Evolutionary conservation across 2,113 vertebrate genomes (phyloP).

Genomic region (Maccullochella peelii): DNA sequence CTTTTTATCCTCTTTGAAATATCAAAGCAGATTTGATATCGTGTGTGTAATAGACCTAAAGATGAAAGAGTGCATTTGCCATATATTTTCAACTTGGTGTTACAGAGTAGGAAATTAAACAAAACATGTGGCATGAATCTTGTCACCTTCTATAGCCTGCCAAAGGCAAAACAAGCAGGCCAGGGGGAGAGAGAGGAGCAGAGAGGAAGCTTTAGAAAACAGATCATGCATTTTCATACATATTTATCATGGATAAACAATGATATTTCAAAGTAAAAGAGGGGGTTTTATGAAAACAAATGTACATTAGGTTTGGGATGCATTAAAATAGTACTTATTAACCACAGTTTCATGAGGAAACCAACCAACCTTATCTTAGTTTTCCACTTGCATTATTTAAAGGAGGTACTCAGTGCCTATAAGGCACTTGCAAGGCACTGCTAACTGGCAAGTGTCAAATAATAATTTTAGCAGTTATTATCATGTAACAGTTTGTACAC

Average conservation of each 20-base stretch:
- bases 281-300: slow-evolving; percentile 19
- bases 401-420: background rate
- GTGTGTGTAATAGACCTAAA: background rate
- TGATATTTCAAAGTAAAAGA: slow-evolving; percentile 31
- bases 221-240: slow-evolving; percentile 34
- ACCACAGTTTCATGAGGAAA: slow-evolving; percentile 6
- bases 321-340: slow-evolving; percentile 1
- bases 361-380: background rate
- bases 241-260: slow-evolving; percentile 43
- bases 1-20: slow-evolving; percentile 7
- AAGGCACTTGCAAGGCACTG: background rate
- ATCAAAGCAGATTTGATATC: slow-evolving; percentile 25
- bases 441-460: slow-evolving; percentile 4
- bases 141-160: background rate
- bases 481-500: background rate
- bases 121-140: slow-evolving; percentile 33
- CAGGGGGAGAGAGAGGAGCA: slow-evolving; percentile 1
- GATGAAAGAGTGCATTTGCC: slow-evolving; percentile 6
- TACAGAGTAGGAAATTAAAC: slow-evolving; percentile 35
- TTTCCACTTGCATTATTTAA: slow-evolving; percentile 7
- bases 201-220: slow-evolving; percentile 28
- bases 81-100: slow-evolving; percentile 28
- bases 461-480: background rate
- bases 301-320: background rate
- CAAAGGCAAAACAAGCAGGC: slow-evolving; percentile 26